Evolutionary conservation across 1,140 invertebrate species (phyloP).

Genomic region (Phthorimaea operculella): DNA sequence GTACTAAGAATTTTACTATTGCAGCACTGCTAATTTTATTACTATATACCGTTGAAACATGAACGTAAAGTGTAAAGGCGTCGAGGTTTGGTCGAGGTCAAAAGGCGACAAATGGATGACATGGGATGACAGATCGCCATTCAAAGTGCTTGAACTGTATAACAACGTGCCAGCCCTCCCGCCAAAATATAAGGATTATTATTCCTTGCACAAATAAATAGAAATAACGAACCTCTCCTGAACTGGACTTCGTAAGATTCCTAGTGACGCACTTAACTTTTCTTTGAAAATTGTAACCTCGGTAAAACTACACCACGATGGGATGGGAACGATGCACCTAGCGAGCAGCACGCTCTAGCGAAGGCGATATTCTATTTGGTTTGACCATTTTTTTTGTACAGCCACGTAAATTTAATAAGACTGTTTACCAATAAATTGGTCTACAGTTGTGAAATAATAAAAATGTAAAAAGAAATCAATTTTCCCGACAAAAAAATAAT

Average conservation of each 20-base stretch:
- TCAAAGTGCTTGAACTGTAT: conserved; percentile 30
- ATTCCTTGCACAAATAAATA: conserved; percentile 40
- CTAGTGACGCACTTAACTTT: no score
- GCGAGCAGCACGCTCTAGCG: not conserved
- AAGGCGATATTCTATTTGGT: no score
- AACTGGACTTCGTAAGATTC: not conserved
- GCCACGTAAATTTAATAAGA: no score
- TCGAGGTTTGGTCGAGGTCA: conserved; percentile 31
- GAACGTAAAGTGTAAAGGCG: conserved; percentile 28
- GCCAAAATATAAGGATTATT: conserved; percentile 60
- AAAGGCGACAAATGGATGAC: conserved; percentile 33
- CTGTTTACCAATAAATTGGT: no score
- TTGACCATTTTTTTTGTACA: no score
- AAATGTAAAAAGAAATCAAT: no score
- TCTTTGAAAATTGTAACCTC: not conserved
- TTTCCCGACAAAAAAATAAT: no score
- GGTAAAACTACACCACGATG: not conserved
- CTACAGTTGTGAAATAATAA: no score
- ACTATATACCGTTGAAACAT: conserved; percentile 34
- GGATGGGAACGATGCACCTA: not conserved
- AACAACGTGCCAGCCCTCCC: conserved; percentile 52
- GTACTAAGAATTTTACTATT: conserved; percentile 43
- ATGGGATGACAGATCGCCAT: conserved; percentile 51
- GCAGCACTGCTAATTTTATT: conserved; percentile 54
- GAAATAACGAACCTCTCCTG: conserved; percentile 16